Percentiles rank a stretch among this genome's conserved stretches.
Evolutionary conservation across 2,113 vertebrate species (phyloP).

Genomic region (Coptodon bakossiorum): DNA sequence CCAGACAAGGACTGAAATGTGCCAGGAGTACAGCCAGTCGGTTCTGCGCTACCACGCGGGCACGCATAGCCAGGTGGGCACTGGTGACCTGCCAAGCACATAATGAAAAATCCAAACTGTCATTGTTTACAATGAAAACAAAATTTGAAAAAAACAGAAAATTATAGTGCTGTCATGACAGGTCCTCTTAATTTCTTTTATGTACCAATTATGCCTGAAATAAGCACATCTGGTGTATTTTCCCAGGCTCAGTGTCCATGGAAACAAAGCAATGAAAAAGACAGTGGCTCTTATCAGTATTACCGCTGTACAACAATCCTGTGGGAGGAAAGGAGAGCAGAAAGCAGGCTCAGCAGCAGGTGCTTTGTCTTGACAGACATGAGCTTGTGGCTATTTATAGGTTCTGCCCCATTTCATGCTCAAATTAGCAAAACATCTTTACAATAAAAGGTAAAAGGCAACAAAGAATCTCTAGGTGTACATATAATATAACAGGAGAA

Average conservation of each 20-base stretch:
- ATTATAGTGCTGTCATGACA: background rate
- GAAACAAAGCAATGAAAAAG: conserved; percentile 1
- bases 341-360: background rate
- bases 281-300: background rate
- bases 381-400: conserved; percentile 23
- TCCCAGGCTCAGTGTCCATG: background rate
- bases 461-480: background rate
- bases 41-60: conserved; percentile 74
- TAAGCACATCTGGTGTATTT: background rate
- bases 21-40: conserved; percentile 74
- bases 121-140: background rate
- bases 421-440: conserved; percentile 28
- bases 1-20: conserved; percentile 74
- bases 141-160: background rate
- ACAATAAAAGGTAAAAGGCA: background rate
- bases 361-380: conserved; percentile 17
- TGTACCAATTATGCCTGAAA: background rate
- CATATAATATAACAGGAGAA: background rate
- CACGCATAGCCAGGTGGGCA: conserved; percentile 79
- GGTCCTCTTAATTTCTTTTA: background rate
- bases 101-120: background rate
- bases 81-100: conserved; percentile 41
- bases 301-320: background rate
- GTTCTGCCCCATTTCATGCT: conserved; percentile 35
- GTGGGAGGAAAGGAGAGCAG: background rate